Evolutionary conservation across 2,888 invertebrate genomes (phyloP).

Genomic region (Anorthoa munda): DNA sequence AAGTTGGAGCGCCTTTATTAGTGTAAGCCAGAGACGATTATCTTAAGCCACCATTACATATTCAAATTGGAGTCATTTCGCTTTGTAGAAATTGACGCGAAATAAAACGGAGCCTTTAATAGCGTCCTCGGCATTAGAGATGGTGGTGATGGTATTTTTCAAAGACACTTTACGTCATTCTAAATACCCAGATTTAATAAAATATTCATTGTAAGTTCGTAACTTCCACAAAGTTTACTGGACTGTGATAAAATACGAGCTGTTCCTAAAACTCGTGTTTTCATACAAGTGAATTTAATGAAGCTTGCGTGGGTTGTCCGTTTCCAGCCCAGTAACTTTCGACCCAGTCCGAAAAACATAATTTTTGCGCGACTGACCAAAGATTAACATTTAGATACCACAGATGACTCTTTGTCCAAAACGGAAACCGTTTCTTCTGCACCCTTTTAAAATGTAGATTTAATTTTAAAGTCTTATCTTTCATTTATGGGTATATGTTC

Average conservation of each 20-base stretch:
- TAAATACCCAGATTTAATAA: conserved; percentile 41
- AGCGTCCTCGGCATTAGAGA: conserved; percentile 78
- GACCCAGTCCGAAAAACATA: conserved; percentile 89
- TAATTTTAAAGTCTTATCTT: conserved; percentile 58
- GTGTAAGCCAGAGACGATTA: conserved; percentile 90
- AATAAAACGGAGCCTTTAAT: conserved; percentile 89
- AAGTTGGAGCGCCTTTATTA: conserved; percentile 89
- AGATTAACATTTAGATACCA: conserved; percentile 90
- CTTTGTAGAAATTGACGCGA: conserved; percentile 90
- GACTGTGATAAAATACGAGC: conserved; percentile 63
- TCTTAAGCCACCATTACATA: conserved; percentile 91
- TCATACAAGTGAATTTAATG: conserved; percentile 79
- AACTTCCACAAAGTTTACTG: conserved; percentile 37
- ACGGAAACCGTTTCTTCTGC: conserved; percentile 81
- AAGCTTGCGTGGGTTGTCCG: conserved; percentile 76
- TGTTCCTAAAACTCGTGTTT: conserved; percentile 59
- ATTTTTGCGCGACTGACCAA: conserved; percentile 90
- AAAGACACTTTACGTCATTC: conserved; percentile 66
- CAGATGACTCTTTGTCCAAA: conserved; percentile 82
- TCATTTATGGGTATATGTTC: conserved; percentile 30
- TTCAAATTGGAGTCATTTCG: conserved; percentile 91
- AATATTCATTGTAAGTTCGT: conserved; percentile 27
- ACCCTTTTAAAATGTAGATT: conserved; percentile 75
- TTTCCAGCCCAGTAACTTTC: conserved; percentile 84
- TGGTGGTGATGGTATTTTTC: conserved; percentile 83